phyloP scores from a whole-genome alignment of 2,797 vertebrate species.

The Morelia viridis region DNA sequence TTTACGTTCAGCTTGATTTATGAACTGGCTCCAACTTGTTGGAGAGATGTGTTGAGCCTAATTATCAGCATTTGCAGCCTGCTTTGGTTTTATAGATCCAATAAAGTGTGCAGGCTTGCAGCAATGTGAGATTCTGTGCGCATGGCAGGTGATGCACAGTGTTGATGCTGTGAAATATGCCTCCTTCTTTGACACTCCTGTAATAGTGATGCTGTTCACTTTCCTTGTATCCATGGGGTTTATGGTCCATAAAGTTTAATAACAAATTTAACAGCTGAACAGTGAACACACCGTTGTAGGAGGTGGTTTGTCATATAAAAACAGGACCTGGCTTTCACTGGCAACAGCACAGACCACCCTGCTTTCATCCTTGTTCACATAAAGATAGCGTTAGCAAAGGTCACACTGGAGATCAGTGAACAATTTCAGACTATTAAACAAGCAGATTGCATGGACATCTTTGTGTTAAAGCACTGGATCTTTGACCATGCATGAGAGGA shows the following conservation, averaged over 20 bases:
- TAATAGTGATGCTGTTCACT: slow-evolving; percentile 73
- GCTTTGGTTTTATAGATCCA: slow-evolving; percentile 49
- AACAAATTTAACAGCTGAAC: slow-evolving; percentile 78
- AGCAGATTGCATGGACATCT: neutral
- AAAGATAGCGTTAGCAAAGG: neutral
- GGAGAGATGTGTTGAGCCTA: slow-evolving; percentile 54
- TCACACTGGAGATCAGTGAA: neutral
- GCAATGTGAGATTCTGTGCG: slow-evolving; percentile 38
- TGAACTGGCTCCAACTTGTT: slow-evolving; percentile 45
- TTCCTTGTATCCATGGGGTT: slow-evolving; percentile 77
- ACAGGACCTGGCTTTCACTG: slow-evolving; percentile 59
- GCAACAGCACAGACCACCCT: slow-evolving; percentile 17
- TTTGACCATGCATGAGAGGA: neutral
- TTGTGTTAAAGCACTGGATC: neutral
- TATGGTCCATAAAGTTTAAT: slow-evolving; percentile 85
- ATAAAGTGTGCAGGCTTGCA: slow-evolving; percentile 53
- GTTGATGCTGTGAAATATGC: slow-evolving; percentile 74
- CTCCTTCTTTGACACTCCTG: slow-evolving; percentile 72
- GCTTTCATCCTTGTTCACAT: slow-evolving; percentile 12
- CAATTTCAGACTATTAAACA: neutral
- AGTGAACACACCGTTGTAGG: slow-evolving; percentile 66
- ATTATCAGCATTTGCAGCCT: slow-evolving; percentile 58
- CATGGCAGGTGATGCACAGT: slow-evolving; percentile 40
- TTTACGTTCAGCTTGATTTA: slow-evolving; percentile 50
- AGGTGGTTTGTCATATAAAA: slow-evolving; percentile 60